Base-by-base conservation (phyloP, 2,888 invertebrate species). In the Beris morrisii region DNA sequence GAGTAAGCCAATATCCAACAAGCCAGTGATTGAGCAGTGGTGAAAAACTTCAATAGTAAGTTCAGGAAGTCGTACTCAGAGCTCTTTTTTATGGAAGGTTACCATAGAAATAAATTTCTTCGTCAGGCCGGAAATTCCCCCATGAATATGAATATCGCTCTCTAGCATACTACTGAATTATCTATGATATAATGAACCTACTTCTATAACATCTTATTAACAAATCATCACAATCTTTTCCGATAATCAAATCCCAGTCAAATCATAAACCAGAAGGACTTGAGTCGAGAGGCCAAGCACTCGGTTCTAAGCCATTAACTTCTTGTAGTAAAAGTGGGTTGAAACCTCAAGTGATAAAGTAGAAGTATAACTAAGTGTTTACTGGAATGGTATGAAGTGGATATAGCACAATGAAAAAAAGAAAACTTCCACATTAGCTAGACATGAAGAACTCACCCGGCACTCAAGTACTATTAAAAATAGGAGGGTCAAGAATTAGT, bases 221-320 rank as follows among this genome's bases (percentile, higher is more conserved):
- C 38, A 38, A 38, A 38, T 38, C 38, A 38, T 38, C 9, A 9
- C 9, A 7, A 38, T 38, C 38, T 38, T 46, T n/a, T 31, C 15
- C 15, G 32, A 15, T 61, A 61, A 61, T 61, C 52, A 52, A 61
- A 61, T 61, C 50, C 50, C 52, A 52, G 38, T 52, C 38, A 38
- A 52, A 52, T 52, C 61, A 61, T 61, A 61, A 61, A 61, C 50
- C 61, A 61, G n/a, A 61, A 50, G 13, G 46, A 30, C 22, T 52
- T 52, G 52, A 52, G 50, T 52, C 52, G 38, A 9, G 52, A 50
- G 12, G 52, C 50, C 61, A 61, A 43, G 38, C 38, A 61, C 50
- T 38, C 43, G 12, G 32, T 61, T 61, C 61, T 38, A 15, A 13
- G 4, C 52, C 61, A 61, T 61, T 50, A 61, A 61, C 52, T 61